phyloP scores from a whole-genome alignment of 2,888 invertebrate species.

The Drosophila kambysellisi region DNA sequence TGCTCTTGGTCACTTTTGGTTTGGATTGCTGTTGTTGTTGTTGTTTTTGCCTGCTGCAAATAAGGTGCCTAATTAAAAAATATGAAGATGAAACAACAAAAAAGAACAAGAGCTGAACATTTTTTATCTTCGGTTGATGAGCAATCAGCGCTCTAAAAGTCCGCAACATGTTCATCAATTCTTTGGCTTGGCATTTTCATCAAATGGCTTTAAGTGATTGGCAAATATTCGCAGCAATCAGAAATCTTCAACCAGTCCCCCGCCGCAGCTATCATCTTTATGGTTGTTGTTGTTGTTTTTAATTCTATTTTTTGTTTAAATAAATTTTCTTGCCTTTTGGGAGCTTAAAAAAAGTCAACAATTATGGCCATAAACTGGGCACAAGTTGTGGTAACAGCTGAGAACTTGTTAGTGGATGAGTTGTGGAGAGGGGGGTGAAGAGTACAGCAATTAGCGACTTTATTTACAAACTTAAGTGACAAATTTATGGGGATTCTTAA shows the following conservation, averaged over 20 bases:
- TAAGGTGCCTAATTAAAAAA: constrained; percentile 72
- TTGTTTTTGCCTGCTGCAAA: constrained; percentile 57
- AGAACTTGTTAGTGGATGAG: neutral
- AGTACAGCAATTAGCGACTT: constrained; percentile 70
- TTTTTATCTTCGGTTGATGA: constrained; percentile 34
- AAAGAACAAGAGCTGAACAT: constrained; percentile 13
- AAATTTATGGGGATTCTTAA: constrained; percentile 64
- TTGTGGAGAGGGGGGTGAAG: neutral
- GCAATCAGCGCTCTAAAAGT: constrained; percentile 50
- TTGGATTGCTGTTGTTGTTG: constrained; percentile 26
- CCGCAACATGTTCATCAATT: constrained; percentile 69
- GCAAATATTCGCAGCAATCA: constrained; percentile 69
- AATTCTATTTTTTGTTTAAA: constrained; percentile 10
- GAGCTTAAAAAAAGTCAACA: constrained; percentile 56
- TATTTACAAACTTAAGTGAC: constrained; percentile 70
- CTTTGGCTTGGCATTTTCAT: constrained; percentile 39
- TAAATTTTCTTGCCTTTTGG: constrained; percentile 29
- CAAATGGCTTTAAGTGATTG: constrained; percentile 68
- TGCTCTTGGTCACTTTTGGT: constrained; percentile 10
- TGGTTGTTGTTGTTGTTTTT: constrained; percentile 6
- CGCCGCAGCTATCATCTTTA: constrained; percentile 13
- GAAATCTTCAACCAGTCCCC: constrained; percentile 42
- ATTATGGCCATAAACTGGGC: constrained; percentile 51
- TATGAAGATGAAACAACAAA: constrained; percentile 23
- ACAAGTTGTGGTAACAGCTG: constrained; percentile 9